Percentiles rank a stretch among this genome's conserved stretches.
These are phyloP conservation scores for Diachasmimorpha longicaudata DNA, from an alignment of 1,140 invertebrate genomes.

Conservation along the genomic window DNA sequence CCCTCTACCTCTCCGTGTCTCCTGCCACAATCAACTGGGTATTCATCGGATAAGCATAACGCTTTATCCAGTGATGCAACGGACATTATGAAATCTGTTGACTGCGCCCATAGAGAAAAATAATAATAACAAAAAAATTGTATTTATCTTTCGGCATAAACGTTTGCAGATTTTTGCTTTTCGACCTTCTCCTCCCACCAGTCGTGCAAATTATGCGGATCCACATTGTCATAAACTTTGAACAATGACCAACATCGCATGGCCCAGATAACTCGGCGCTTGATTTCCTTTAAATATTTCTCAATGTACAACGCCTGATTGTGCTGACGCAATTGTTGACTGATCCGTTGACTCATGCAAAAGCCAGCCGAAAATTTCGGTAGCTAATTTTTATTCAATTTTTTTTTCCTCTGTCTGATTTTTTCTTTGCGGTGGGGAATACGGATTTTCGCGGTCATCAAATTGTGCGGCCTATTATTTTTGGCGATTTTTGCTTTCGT, in stretches of 20 bases:
- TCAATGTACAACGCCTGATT: neutral
- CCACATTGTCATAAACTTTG: conserved; percentile 31
- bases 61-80: conserved; percentile 47
- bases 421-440: neutral
- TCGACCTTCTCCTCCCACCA: conserved; percentile 25
- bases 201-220: conserved; percentile 43
- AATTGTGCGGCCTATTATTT: too few species aligned
- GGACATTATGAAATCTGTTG: conserved; percentile 47
- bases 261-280: conserved; percentile 1
- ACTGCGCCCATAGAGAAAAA: conserved; percentile 40
- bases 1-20: neutral
- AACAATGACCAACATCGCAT: conserved; percentile 31
- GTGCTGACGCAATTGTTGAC: neutral
- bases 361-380: neutral
- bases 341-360: neutral
- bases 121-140: neutral
- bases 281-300: neutral
- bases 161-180: conserved; percentile 44
- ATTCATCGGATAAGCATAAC: conserved; percentile 48
- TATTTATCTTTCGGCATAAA: conserved; percentile 33
- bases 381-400: neutral
- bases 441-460: too few species aligned
- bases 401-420: neutral
- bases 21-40: conserved; percentile 40
- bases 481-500: too few species aligned